Base-by-base conservation (phyloP, 2,888 invertebrate species). In the Leucania comma region DNA sequence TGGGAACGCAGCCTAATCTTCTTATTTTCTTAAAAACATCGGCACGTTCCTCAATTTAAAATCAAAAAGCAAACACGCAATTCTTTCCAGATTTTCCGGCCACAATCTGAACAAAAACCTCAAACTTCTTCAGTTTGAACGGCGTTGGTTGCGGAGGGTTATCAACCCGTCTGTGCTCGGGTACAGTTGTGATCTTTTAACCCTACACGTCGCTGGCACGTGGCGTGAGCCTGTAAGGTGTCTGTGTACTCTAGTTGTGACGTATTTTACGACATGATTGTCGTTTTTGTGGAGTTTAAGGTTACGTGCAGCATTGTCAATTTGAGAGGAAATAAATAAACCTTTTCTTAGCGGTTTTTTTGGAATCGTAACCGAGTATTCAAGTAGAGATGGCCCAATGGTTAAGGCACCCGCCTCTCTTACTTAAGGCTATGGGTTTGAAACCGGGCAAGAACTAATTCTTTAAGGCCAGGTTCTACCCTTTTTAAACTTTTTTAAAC, bases 101-200 rank as follows among this genome's bases (percentile, higher is more conserved):
- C 35, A 17, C 12, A 53, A 73, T 58, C 38, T n/a, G 17, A 10
- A 32, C 29, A 63, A 75, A 58, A 69, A 63, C 53, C 3, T 51
- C 24, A 29, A 67, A 22, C 38, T 42, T 61, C 8, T 56, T 48
- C 38, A 42, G 53, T 65, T 50, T 35, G 35, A 59, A 56, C 64
- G 38, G 20, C 65, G 46, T 68, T 38, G 20, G 57, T 51, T 26
- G 22, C 53, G 26, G 26, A 29, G 58, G 77, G 77, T 78, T 78
- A 78, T 78, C 78, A 78, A 78, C 77, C 73, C 68, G 64, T 73
- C 77, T 53, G 1, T 65, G 58, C 35, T 72, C 58, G 24, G 12
- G 57, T 61, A 70, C 54, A 68, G 54, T 71, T 75, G 64, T 65
- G 80, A 80, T 71, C 78, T 80, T 38, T 72, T 75, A 68, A 79